Percentiles rank a stretch among this genome's conserved stretches.
Conservation (phyloP, 1,140 invertebrate species). For the Amyelois transitella region DNA sequence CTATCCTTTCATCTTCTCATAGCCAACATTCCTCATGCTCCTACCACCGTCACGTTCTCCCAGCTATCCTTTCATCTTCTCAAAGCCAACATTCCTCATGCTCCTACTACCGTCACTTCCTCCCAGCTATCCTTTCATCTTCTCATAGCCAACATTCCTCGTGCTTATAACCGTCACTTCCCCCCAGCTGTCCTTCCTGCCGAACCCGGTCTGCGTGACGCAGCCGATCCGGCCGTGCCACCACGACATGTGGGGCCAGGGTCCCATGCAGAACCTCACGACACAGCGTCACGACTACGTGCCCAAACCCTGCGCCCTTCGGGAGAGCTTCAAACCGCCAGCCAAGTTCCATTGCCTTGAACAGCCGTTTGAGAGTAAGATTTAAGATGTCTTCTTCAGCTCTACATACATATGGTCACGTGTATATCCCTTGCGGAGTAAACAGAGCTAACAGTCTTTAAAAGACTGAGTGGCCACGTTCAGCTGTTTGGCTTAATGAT, state of each 20-base stretch:
- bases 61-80: too few relatives aligned
- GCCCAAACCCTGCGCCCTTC: slow-evolving; percentile 75
- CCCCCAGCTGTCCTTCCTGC: slow-evolving; percentile 59
- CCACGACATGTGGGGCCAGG: slow-evolving; percentile 75
- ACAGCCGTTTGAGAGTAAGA: slow-evolving; percentile 66
- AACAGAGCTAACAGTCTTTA: too few relatives aligned
- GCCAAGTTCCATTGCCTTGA: slow-evolving; percentile 61
- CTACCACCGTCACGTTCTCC: too few relatives aligned
- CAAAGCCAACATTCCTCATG: too few relatives aligned
- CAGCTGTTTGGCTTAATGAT: too few relatives aligned
- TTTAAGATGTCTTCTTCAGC: neutral
- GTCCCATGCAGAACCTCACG: slow-evolving; percentile 81
- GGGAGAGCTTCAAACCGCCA: slow-evolving; percentile 72
- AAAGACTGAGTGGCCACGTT: too few relatives aligned
- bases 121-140: too few relatives aligned
- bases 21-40: too few relatives aligned
- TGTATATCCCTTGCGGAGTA: too few relatives aligned
- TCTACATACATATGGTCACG: too few relatives aligned
- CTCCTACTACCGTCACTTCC: neutral
- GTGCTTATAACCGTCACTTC: neutral
- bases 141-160: too few relatives aligned
- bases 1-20: too few relatives aligned
- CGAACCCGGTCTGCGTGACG: slow-evolving; percentile 53
- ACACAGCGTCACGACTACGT: slow-evolving; percentile 84
- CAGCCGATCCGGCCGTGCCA: slow-evolving; percentile 59